phyloP scores from a whole-genome alignment of 2,888 invertebrate genomes.

The Sinodicranocentrus sp. region DNA sequence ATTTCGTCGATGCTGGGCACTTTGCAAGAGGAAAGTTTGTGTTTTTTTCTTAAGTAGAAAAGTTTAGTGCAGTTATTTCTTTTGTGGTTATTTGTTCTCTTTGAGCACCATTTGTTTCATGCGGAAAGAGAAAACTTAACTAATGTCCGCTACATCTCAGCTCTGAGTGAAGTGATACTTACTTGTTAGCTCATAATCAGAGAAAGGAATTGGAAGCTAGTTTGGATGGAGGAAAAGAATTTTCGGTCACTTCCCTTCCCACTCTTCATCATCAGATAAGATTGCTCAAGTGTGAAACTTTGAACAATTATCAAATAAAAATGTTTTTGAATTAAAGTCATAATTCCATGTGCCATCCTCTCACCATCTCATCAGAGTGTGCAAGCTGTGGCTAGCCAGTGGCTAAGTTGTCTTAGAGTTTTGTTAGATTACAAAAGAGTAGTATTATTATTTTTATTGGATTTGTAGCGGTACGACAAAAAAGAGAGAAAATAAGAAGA shows the following conservation, averaged over 20 bases:
- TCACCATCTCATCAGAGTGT: constrained; percentile 16
- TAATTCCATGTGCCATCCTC: constrained; percentile 48
- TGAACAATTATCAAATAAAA: constrained; percentile 64
- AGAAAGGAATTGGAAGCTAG: background rate
- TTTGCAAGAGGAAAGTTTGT: background rate
- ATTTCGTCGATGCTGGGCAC: constrained; percentile 16
- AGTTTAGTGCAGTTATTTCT: constrained; percentile 27
- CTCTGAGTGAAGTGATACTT: constrained; percentile 14
- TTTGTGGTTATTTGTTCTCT: constrained; percentile 25
- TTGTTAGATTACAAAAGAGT: background rate
- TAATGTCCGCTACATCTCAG: background rate
- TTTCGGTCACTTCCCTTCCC: background rate
- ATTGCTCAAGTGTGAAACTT: constrained; percentile 61
- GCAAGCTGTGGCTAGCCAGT: constrained; percentile 57
- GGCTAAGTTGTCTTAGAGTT: background rate
- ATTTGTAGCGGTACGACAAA: constrained; percentile 28
- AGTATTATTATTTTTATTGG: constrained; percentile 60
- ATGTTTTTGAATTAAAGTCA: constrained; percentile 63
- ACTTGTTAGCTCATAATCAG: constrained; percentile 29
- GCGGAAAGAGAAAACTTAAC: background rate
- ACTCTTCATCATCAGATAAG: constrained; percentile 11
- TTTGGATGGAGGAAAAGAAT: background rate
- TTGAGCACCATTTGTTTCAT: constrained; percentile 37
- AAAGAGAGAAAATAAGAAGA: constrained; percentile 30
- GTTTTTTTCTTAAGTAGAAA: constrained; percentile 31